A percentile compares a stretch with the other conserved stretches of the same genome.
phyloP scores from a whole-genome alignment of 2,113 vertebrate species.

The Dromaius novaehollandiae region DNA sequence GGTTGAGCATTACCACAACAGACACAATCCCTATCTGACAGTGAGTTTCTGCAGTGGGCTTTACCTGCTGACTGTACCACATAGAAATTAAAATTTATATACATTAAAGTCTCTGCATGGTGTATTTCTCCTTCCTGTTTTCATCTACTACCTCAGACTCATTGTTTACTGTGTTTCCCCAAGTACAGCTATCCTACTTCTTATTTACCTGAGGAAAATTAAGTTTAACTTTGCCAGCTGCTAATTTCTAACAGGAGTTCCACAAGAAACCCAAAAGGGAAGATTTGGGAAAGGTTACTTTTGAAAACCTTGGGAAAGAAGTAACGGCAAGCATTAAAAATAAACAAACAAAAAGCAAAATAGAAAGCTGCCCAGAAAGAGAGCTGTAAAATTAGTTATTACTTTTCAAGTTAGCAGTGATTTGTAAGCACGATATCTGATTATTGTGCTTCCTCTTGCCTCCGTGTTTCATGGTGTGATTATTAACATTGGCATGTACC shows the following conservation, averaged over 20 bases:
- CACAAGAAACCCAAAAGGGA: not conserved
- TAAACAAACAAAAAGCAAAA: not conserved
- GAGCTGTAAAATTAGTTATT: slow-evolving; percentile 6
- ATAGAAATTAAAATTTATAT: not conserved
- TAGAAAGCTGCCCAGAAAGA: not conserved
- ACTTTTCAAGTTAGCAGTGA: slow-evolving; percentile 24
- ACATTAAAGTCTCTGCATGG: not conserved
- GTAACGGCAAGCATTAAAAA: not conserved
- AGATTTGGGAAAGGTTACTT: not conserved
- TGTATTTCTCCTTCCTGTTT: not conserved
- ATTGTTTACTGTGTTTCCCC: not conserved
- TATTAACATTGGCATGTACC: not conserved
- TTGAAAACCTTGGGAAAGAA: not conserved
- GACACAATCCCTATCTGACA: not conserved
- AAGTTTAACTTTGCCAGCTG: not conserved
- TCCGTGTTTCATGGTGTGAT: not conserved
- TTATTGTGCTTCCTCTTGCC: not conserved
- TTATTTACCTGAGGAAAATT: slow-evolving; percentile 5
- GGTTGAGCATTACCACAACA: not conserved
- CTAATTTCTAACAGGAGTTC: not conserved
- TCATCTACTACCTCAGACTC: not conserved
- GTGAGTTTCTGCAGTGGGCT: not conserved
- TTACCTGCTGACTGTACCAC: not conserved
- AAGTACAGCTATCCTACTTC: not conserved
- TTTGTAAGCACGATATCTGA: slow-evolving; percentile 27